These are phyloP conservation scores for Apotomis betuletana DNA, from an alignment of 2,888 invertebrate genomes.

Conservation along the genomic window DNA sequence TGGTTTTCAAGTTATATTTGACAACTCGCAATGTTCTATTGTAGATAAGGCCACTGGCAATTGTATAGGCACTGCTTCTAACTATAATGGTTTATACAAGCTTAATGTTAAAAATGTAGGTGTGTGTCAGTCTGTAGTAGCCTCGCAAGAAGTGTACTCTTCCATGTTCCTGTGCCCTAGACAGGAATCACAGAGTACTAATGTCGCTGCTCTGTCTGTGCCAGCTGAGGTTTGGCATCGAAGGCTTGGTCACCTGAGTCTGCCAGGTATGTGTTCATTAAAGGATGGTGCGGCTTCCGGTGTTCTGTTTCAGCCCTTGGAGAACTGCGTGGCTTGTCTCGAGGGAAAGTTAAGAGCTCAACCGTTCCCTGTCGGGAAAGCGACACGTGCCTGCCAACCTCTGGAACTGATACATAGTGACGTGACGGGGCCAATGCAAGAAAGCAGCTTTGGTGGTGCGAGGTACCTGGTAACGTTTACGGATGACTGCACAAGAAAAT, in stretches of 20 bases:
- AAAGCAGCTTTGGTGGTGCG: constrained; percentile 3
- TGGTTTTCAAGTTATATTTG: too few species aligned
- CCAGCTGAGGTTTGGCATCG: neutral
- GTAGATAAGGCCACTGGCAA: too few species aligned
- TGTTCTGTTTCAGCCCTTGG: constrained; percentile 2
- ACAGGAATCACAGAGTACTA: too few species aligned
- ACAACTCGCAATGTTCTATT: too few species aligned
- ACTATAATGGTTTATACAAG: too few species aligned
- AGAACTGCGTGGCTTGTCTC: constrained; percentile 1
- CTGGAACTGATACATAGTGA: neutral
- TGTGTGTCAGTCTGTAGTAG: too few species aligned
- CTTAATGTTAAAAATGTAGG: too few species aligned
- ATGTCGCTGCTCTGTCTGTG: too few species aligned
- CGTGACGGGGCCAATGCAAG: neutral
- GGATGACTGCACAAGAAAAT: neutral
- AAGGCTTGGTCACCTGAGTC: constrained; percentile 1
- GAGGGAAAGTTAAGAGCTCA: neutral
- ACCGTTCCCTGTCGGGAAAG: neutral
- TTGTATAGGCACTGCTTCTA: too few species aligned
- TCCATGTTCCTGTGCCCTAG: too few species aligned
- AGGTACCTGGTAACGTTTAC: constrained; percentile 5
- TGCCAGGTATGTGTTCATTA: neutral
- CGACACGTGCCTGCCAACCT: constrained; percentile 1
- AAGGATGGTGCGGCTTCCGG: neutral
- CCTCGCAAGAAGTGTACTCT: too few species aligned